These are phyloP conservation scores for Leuciscus waleckii DNA, from an alignment of 2,797 vertebrate species.

Conservation along the genomic window DNA sequence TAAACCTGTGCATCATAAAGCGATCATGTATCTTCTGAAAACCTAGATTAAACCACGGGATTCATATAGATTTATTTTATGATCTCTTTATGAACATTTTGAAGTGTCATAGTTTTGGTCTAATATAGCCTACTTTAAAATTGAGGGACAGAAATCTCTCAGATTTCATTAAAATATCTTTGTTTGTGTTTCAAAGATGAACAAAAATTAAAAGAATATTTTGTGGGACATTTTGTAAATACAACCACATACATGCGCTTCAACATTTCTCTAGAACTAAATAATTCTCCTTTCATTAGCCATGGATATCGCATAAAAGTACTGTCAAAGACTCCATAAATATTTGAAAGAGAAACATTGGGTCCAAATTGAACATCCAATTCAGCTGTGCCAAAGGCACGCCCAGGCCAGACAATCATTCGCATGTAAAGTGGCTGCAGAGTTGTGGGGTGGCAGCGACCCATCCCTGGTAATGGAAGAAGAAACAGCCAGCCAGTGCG, in stretches of 20 bases:
- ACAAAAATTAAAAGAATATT: not conserved
- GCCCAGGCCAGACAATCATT: conserved; percentile 2
- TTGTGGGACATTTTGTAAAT: not conserved
- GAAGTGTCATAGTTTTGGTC: not conserved
- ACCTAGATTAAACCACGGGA: not conserved
- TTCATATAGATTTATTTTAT: not conserved
- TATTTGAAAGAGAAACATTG: conserved; percentile 9
- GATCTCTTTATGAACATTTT: not conserved
- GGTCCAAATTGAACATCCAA: conserved; percentile 5
- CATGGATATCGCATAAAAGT: not conserved
- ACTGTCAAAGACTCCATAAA: not conserved
- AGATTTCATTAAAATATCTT: not conserved
- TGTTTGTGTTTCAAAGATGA: not conserved
- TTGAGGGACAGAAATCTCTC: not conserved
- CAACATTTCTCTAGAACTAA: not conserved
- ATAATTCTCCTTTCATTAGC: not conserved
- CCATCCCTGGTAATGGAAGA: conserved; percentile 45
- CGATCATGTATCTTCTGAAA: not conserved
- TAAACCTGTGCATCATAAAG: not conserved
- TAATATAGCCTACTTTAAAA: not conserved
- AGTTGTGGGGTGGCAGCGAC: conserved; percentile 30
- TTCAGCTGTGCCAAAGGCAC: not conserved
- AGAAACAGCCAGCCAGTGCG: conserved; percentile 35
- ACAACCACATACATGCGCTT: not conserved
- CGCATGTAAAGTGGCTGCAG: conserved; percentile 31